Percentiles rank a stretch among this genome's conserved stretches.
Conservation (phyloP, 2,797 vertebrate genomes). For the Sebastes vulpes region DNA sequence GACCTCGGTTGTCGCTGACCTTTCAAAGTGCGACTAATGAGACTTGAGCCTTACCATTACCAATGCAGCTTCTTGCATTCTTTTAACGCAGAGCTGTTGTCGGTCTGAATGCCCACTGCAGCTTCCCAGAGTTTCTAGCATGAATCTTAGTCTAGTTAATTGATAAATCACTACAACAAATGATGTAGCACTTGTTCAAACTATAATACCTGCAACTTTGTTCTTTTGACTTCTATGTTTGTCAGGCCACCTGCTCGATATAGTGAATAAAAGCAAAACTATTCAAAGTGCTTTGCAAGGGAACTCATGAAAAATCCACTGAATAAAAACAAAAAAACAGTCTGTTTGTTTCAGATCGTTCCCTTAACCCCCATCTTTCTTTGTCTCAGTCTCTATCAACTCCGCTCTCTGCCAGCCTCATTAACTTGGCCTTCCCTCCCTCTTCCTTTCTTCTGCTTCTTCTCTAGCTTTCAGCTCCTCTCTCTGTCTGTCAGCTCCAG, state of each 20-base stretch:
- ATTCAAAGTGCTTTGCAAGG: not conserved
- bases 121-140: not conserved
- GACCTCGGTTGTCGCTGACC: no score
- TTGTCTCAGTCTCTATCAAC: not conserved
- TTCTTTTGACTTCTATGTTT: not conserved
- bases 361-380: not conserved
- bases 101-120: not conserved
- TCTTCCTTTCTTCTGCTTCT: not conserved
- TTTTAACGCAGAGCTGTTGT: not conserved
- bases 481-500: not conserved
- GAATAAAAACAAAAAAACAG: not conserved
- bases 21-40: no score
- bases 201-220: not conserved
- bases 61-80: no score
- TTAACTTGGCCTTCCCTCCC: not conserved
- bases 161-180: not conserved
- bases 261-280: not conserved
- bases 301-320: not conserved
- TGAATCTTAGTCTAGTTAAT: not conserved
- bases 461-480: conserved; percentile 10
- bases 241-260: not conserved
- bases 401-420: not conserved
- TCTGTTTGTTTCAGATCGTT: not conserved
- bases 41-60: no score
- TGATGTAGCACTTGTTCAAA: no score